Evolutionary conservation across 2,888 invertebrate genomes (phyloP), one percentile per base, ranked within the genome.

Genomic region (Lasioglossum figueresi): DNA sequence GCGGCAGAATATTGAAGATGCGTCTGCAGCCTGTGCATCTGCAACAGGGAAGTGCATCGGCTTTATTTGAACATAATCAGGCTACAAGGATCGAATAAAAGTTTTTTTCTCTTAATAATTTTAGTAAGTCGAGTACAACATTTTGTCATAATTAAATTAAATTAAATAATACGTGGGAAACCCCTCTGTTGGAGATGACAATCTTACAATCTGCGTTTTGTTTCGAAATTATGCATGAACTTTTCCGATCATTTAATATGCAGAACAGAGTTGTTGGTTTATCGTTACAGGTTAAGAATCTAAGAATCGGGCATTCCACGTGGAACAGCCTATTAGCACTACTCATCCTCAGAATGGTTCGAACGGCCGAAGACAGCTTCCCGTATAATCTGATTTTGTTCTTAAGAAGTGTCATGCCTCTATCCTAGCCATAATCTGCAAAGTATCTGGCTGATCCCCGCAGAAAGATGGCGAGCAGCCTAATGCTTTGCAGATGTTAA

Each of bases 401-500:
- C n/a, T 10, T n/a, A 56, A 12, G 70, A 80, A 72, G 78, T 78
- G 73, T 75, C 66, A 34, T 6, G 77, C n/a, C 59, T 12, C n/a
- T 56, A 37, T 80, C 70, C 63, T 12, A 27, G 31, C 19, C 63
- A 80, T 71, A 77, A 81, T 80, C 81, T 12, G n/a, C 23, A 48
- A 31, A 63, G 79, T 59, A 66, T 59, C 56, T 16, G 79, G 79
- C 75, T 81, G 59, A 81, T 87, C 79, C 78, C 48, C 12, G 2
- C 1, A 4, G 68, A 5, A 37, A 63, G 77, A 80, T 88, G 34
- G 5, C 77, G 27, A 68, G 56, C 79, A n/a, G 87, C n/a, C 82
- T 88, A 88, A 86, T 86, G 63, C 84, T 71, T 84, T 73, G 37
- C 81, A 88, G 84, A 86, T 88, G 84, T 86, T 80, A 73, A 73